Evolutionary conservation across 2,888 invertebrate species (phyloP), one percentile per base, ranked within the genome.

Genomic region (Hoplodrina ambigua): DNA sequence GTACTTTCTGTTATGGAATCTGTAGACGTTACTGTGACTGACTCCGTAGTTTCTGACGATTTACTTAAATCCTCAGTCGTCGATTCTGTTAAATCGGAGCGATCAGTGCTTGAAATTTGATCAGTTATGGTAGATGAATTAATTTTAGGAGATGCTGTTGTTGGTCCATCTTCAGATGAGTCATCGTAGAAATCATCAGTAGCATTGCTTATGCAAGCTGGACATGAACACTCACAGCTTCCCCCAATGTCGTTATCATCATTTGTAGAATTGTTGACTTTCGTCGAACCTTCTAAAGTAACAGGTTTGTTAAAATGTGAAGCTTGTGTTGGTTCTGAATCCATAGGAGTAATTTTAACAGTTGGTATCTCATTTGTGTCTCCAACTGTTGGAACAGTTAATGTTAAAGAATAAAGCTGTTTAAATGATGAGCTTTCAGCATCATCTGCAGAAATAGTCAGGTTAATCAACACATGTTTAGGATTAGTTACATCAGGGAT

Each of bases 341-440:
- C 93, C 81, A 96, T 91, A 30, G 96, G 96, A 61, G 95, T 96
- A 74, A 97, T 96, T 92, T 96, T 96, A 76, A 97, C 94, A 71
- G 94, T 96, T 69, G 97, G 96, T 65, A 96, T 92, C 85, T 95
- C 94, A 86, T 94, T 94, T 37, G 91, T 86, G 85, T 96, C 94
- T 49, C 96, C 96, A 83, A 96, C 95, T 65, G 97, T 97, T 13
- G 98, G 98, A 68, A 98, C 97, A 75, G 97, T 97, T 72, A 98
- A 97, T 86, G 98, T 98, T 83, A 98, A 94, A 50, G 98, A 97
- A 94, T 98, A 98, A 78, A 98, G 96, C 59, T 97, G 97, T 87
- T 97, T 97, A 85, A 96, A 96, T 80, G 91, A 88, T 72, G 92
- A 90, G 80, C 89, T 93, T 76, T 92, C 92, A 55, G 92, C 90